Percentiles rank a stretch among this genome's conserved stretches.
phyloP scores from a whole-genome alignment of 2,888 invertebrate genomes.

The Drosophila nr. perissopoda region DNA sequence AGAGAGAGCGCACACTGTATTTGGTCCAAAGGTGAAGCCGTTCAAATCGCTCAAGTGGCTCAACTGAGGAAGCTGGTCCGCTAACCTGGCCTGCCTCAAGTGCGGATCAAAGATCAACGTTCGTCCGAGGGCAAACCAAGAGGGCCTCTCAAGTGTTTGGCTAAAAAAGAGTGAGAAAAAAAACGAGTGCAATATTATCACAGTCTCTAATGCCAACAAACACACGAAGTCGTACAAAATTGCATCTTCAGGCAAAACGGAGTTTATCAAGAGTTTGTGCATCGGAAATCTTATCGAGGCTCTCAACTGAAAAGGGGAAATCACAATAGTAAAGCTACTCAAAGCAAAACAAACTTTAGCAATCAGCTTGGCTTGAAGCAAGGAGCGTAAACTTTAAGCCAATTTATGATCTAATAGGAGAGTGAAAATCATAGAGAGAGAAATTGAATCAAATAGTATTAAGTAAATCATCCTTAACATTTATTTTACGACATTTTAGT shows the following conservation, averaged over 20 bases:
- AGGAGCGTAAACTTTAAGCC: not conserved
- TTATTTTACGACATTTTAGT: not conserved
- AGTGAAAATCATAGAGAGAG: not conserved
- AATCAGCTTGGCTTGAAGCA: not conserved
- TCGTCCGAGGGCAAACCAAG: slow-evolving; percentile 50
- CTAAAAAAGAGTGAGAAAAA: not conserved
- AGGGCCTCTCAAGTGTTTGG: slow-evolving; percentile 38
- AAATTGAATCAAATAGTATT: not conserved
- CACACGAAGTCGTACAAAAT: slow-evolving; percentile 15
- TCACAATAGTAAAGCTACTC: slow-evolving; percentile 17
- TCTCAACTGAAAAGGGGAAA: not conserved
- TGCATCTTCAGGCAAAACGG: slow-evolving; percentile 16
- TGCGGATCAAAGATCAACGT: slow-evolving; percentile 77
- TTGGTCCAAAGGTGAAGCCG: slow-evolving; percentile 42
- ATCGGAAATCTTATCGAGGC: slow-evolving; percentile 11
- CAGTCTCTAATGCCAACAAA: slow-evolving; percentile 48
- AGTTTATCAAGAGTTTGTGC: not conserved
- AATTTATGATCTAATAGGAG: not conserved
- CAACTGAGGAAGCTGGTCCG: slow-evolving; percentile 72
- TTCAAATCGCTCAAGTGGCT: slow-evolving; percentile 58
- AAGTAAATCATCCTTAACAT: not conserved
- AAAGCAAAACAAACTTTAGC: not conserved
- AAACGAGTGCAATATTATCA: slow-evolving; percentile 24
- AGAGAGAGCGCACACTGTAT: slow-evolving; percentile 15
- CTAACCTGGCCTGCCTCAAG: slow-evolving; percentile 50